A percentile compares a stretch with the other conserved stretches of the same genome.
Conservation (phyloP, 2,113 vertebrate species). For the Varanus salvator region DNA sequence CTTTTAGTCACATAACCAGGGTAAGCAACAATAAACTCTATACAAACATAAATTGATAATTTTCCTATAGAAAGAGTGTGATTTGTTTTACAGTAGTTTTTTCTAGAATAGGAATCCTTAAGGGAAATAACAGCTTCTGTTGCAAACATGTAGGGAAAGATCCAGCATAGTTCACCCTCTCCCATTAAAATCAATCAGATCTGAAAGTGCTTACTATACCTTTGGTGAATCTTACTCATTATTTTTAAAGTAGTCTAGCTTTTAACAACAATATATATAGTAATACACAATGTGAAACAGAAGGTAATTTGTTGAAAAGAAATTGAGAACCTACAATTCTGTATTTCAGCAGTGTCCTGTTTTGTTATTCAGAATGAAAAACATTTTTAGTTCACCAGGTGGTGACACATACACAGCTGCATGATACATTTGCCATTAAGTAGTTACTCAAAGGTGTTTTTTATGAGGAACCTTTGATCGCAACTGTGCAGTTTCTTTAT, state of each 20-base stretch:
- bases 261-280: not conserved
- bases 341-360: slow-evolving; percentile 36
- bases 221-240: too few species aligned
- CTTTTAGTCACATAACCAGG: slow-evolving; percentile 69
- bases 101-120: slow-evolving; percentile 71
- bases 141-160: slow-evolving; percentile 14
- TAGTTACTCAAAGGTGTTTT: not conserved
- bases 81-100: slow-evolving; percentile 67
- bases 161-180: not conserved
- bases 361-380: slow-evolving; percentile 35
- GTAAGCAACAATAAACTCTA: slow-evolving; percentile 58
- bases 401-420: not conserved
- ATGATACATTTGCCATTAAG: not conserved
- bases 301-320: not conserved
- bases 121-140: slow-evolving; percentile 56
- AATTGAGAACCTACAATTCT: slow-evolving; percentile 36
- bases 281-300: not conserved
- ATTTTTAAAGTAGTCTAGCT: not conserved
- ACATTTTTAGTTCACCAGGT: slow-evolving; percentile 38
- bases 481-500: not conserved
- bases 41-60: slow-evolving; percentile 32
- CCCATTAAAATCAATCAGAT: slow-evolving; percentile 44
- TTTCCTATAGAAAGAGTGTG: slow-evolving; percentile 65
- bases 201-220: not conserved
- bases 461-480: not conserved